phyloP scores from a whole-genome alignment of 64 coral and sea anemone genomes.

The Pachyseris speciosa region DNA sequence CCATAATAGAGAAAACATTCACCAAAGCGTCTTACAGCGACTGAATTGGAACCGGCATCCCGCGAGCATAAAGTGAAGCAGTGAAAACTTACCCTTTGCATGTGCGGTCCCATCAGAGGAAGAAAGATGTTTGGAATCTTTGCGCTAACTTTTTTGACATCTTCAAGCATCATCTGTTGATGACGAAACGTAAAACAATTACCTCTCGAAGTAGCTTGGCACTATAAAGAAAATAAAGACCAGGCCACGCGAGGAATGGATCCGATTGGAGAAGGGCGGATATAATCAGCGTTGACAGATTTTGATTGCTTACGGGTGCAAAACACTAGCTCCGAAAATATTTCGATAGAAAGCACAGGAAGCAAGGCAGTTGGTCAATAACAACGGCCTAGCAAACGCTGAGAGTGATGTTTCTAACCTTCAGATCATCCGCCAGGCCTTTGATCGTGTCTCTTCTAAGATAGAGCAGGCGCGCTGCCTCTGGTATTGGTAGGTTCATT shows the following conservation, averaged over 20 bases:
- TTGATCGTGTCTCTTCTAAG: slow-evolving; percentile 63
- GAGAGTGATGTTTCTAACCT: slow-evolving; percentile 10
- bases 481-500: slow-evolving; percentile 72
- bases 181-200: too few species aligned
- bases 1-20: too few species aligned
- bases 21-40: not conserved
- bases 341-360: too few species aligned
- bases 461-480: slow-evolving; percentile 68
- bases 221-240: not conserved
- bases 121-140: slow-evolving; percentile 92
- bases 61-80: too few species aligned
- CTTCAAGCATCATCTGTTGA: slow-evolving; percentile 84
- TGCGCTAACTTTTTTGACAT: slow-evolving; percentile 69
- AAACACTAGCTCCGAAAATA: too few species aligned
- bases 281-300: too few species aligned
- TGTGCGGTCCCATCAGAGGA: slow-evolving; percentile 82
- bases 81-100: slow-evolving; percentile 72
- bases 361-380: not conserved
- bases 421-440: slow-evolving; percentile 54
- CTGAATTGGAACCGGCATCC: not conserved
- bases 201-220: too few species aligned
- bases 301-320: too few species aligned
- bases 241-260: not conserved
- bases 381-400: not conserved
- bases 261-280: too few species aligned